Conservation (phyloP, 2,797 vertebrate genomes). For the Aulostomus chinensis region DNA sequence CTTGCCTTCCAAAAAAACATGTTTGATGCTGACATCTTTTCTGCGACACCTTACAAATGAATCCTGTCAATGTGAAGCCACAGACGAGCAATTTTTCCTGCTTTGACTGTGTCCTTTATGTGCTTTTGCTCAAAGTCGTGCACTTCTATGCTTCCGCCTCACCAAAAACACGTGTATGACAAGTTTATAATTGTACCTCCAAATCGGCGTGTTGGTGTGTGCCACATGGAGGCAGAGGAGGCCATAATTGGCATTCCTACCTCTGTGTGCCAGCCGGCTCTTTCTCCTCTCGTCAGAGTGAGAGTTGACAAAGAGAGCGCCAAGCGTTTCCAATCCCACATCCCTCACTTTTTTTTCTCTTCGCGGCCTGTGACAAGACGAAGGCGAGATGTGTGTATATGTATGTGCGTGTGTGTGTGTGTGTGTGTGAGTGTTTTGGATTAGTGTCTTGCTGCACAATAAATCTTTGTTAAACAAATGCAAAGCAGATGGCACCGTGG, state of each 20-base stretch:
- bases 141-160: constrained; percentile 59
- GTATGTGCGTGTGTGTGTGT: constrained; percentile 35
- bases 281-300: constrained; percentile 73
- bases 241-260: constrained; percentile 79
- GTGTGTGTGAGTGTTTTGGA: constrained; percentile 77
- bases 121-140: constrained; percentile 47
- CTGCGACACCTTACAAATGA: constrained; percentile 50
- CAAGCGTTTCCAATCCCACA: constrained; percentile 79
- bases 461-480: constrained; percentile 87
- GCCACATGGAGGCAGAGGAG: constrained; percentile 75
- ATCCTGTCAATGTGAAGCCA: constrained; percentile 53
- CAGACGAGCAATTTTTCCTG: constrained; percentile 55
- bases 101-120: constrained; percentile 62
- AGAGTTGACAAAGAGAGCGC: constrained; percentile 78
- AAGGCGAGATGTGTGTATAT: constrained; percentile 73
- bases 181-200: constrained; percentile 78
- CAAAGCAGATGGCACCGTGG: constrained; percentile 84
- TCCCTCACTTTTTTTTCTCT: constrained; percentile 74
- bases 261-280: constrained; percentile 76
- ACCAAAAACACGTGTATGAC: constrained; percentile 71
- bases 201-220: constrained; percentile 70
- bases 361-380: constrained; percentile 75
- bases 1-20: constrained; percentile 35
- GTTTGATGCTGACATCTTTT: constrained; percentile 59
- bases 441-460: constrained; percentile 84